A percentile compares a stretch with the other conserved stretches of the same genome.
phyloP scores from a whole-genome alignment of 2,888 invertebrate genomes.

The Lycia hirtaria region DNA sequence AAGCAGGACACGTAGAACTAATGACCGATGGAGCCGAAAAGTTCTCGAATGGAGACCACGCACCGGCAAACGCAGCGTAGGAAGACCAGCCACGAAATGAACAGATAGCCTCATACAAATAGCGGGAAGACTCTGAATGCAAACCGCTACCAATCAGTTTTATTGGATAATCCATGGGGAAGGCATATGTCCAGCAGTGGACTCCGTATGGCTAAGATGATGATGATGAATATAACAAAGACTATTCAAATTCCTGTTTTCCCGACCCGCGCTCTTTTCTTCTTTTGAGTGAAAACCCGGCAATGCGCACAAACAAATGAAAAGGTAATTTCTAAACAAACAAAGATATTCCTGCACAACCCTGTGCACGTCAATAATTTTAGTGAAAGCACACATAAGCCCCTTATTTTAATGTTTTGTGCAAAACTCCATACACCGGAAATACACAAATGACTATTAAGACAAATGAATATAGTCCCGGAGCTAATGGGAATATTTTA shows the following conservation, averaged over 20 bases:
- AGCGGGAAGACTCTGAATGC: too few species aligned
- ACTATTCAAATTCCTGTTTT: background rate
- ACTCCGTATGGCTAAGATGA: too few species aligned
- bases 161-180: too few species aligned
- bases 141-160: too few species aligned
- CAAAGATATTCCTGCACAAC: constrained; percentile 11
- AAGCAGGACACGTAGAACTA: too few species aligned
- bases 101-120: too few species aligned
- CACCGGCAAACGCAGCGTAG: too few species aligned
- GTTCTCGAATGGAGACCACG: too few species aligned
- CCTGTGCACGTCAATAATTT: constrained; percentile 32
- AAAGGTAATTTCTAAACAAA: constrained; percentile 13
- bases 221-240: background rate
- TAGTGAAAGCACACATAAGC: constrained; percentile 24
- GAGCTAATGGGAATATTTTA: background rate
- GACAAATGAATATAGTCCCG: constrained; percentile 6
- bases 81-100: too few species aligned
- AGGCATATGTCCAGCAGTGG: too few species aligned
- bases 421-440: constrained; percentile 32
- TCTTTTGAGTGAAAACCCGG: background rate
- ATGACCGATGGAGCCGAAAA: too few species aligned
- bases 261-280: background rate
- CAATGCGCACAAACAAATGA: constrained; percentile 1
- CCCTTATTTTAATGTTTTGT: constrained; percentile 28
- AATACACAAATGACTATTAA: constrained; percentile 4